These are phyloP conservation scores for Pterocles orientalis DNA, from an alignment of 2,113 vertebrate genomes.

Conservation along the genomic window DNA sequence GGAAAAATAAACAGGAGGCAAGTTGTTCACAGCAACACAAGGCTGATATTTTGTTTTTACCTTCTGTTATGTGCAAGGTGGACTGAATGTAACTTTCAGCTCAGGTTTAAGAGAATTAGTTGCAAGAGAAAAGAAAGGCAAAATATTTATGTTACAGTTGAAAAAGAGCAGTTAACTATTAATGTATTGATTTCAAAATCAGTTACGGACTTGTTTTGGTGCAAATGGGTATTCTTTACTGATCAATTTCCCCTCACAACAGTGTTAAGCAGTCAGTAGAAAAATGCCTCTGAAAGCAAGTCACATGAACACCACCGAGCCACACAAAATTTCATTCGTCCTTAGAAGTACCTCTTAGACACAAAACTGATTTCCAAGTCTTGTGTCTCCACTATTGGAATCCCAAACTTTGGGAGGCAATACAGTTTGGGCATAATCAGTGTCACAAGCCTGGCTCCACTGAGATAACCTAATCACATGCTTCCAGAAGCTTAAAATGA, in stretches of 20 bases:
- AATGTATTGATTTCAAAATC: background rate
- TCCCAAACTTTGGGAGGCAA: background rate
- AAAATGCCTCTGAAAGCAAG: background rate
- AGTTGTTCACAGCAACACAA: background rate
- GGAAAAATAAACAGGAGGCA: background rate
- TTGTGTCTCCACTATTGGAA: background rate
- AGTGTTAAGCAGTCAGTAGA: background rate
- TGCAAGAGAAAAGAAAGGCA: background rate
- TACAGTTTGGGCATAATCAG: background rate
- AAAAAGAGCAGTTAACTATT: background rate
- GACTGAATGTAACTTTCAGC: background rate
- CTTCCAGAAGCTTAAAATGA: background rate
- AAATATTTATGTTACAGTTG: background rate
- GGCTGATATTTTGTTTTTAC: background rate
- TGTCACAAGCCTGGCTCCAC: background rate
- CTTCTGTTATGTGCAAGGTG: background rate
- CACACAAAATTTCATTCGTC: background rate
- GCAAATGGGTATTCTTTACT: background rate
- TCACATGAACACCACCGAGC: background rate
- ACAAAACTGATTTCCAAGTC: background rate
- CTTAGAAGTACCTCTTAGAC: background rate
- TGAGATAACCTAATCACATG: background rate
- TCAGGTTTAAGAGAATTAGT: background rate
- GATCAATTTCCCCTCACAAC: background rate
- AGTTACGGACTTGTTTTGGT: background rate